A percentile compares a stretch with the other conserved stretches of the same genome.
Conservation (phyloP, 2,113 vertebrate genomes). For the Hydrochoerus hydrochaeris region DNA sequence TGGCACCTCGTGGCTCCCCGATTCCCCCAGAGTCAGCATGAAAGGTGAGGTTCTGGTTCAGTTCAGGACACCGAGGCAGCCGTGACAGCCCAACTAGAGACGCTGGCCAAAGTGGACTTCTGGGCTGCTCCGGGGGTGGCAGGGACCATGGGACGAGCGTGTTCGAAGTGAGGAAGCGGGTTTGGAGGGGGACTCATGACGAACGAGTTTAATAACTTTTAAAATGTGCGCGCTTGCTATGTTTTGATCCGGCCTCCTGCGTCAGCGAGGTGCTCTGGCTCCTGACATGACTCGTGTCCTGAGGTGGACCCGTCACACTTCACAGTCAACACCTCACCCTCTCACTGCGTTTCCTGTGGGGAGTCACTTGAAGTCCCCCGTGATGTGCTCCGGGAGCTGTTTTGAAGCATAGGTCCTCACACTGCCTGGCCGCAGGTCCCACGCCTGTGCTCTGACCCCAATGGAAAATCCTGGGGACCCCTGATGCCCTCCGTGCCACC, state of each 20-base stretch:
- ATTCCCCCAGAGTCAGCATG: background rate
- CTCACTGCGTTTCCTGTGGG: no score
- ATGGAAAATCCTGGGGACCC: background rate
- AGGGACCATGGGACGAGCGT: background rate
- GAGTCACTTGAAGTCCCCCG: background rate
- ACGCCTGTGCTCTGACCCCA: background rate
- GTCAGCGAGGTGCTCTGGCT: fast-evolving
- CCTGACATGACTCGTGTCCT: no score
- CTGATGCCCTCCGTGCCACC: background rate
- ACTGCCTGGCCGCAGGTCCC: background rate
- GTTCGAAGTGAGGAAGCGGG: background rate
- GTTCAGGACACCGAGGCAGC: background rate
- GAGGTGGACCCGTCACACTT: no score
- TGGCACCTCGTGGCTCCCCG: background rate
- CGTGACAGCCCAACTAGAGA: background rate
- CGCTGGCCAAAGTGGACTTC: background rate
- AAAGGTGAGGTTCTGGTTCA: background rate
- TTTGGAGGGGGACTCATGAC: no score
- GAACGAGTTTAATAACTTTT: no score
- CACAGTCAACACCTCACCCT: no score
- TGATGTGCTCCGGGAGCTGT: no score
- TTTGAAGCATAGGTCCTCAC: background rate
- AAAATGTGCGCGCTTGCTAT: background rate
- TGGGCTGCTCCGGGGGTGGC: background rate
- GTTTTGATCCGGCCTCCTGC: fast-evolving